Evolutionary conservation across 2,797 vertebrate genomes (phyloP), one percentile per base, ranked within the genome.

Genomic region (Acrossocheilus wenchowensis): DNA sequence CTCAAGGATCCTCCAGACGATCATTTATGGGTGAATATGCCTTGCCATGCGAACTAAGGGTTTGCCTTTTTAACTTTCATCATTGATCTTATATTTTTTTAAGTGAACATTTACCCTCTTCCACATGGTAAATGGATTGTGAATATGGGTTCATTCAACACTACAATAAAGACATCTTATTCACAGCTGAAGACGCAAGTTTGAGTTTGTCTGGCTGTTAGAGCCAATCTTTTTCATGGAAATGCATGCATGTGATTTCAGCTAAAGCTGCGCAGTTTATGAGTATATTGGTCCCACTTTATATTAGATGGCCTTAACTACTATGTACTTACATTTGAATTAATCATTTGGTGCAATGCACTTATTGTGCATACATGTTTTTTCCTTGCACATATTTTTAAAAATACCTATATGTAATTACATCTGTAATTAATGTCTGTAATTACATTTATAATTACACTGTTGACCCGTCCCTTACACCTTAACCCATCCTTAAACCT

Each of bases 111-210:
- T 84, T 81, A 68, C 62, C 30, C 77, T 81, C 86, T 83, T 81
- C 52, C 87, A 84, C 82, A 12, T 36, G 78, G n/a, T 78, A 54
- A 84, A 84, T 73, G 54, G 19, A 69, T 54, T 78, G 74, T 84
- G 74, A 57, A 79, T 79, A 69, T 84, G 69, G 75, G 84, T 71
- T 85, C 64, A 71, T 87, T 84, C 30, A 52, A 68, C 74, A 87
- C 43, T 11, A 87, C 82, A 84, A 87, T 87, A 84, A 87, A 87
- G 77, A 80, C 52, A 73, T 84, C 68, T 80, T 87, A 79, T 81
- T 83, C 82, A 84, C 82, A 72, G 60, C 21, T n/a, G 36, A 36
- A 23, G 23, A 77, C 5, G 14, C 62, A 9, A 3, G 57, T 43
- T 45, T 78, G 48, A 45, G 9, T 86, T 66, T 82, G 30, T 77